Evolutionary conservation across 2,888 invertebrate species (phyloP).

Genomic region (Drosophila koepferae): DNA sequence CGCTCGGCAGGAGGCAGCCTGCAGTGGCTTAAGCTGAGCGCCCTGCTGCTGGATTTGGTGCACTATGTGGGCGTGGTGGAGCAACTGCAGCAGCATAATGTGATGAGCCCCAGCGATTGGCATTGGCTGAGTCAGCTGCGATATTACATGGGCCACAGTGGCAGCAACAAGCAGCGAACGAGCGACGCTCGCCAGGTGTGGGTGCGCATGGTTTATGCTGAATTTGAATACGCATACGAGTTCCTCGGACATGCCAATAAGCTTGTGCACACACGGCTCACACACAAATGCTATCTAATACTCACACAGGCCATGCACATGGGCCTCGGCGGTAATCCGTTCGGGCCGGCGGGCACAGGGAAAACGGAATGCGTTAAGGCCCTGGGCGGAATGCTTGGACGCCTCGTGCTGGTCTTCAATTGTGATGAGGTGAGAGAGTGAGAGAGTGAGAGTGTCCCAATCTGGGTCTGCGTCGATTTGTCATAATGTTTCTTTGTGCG

Average conservation of each 20-base stretch:
- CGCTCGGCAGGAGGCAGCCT: slow-evolving; percentile 85
- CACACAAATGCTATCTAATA: slow-evolving; percentile 98
- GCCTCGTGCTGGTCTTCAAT: slow-evolving; percentile 97
- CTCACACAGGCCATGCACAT: slow-evolving; percentile 98
- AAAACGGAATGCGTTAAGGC: slow-evolving; percentile 99
- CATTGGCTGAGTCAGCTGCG: slow-evolving; percentile 97
- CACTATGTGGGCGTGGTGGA: slow-evolving; percentile 95
- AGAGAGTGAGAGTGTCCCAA: slow-evolving; percentile 4
- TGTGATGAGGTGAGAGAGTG: slow-evolving; percentile 93
- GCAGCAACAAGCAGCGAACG: not conserved
- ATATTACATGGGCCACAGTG: slow-evolving; percentile 87
- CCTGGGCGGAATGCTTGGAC: slow-evolving; percentile 94
- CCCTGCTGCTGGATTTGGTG: slow-evolving; percentile 96
- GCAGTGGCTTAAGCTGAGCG: slow-evolving; percentile 94
- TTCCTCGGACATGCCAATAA: slow-evolving; percentile 98
- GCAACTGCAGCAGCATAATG: slow-evolving; percentile 89
- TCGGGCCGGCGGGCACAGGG: slow-evolving; percentile 99
- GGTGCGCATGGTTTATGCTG: slow-evolving; percentile 95
- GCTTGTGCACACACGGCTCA: slow-evolving; percentile 97
- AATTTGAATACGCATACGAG: slow-evolving; percentile 98
- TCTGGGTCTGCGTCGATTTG: slow-evolving; percentile 48
- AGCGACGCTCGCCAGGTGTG: slow-evolving; percentile 59
- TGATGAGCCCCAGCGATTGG: slow-evolving; percentile 92
- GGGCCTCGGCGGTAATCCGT: slow-evolving; percentile 99
- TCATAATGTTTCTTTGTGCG: slow-evolving; percentile 52